These are phyloP conservation scores for Balaeniceps rex DNA, from an alignment of 2,113 vertebrate species.

Conservation along the genomic window DNA sequence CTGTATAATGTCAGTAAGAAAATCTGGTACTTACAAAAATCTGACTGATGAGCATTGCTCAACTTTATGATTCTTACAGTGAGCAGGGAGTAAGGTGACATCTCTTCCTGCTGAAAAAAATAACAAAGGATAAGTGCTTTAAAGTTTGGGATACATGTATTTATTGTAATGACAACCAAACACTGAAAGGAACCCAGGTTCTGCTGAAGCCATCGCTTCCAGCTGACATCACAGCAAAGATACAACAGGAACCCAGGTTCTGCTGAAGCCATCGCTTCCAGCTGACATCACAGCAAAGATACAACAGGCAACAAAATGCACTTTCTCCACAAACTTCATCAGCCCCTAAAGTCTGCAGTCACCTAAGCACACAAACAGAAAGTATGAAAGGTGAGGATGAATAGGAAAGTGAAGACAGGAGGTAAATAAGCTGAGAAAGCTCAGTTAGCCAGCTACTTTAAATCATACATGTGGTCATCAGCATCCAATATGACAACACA, in stretches of 20 bases:
- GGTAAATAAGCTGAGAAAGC: not conserved
- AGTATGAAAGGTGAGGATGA: not conserved
- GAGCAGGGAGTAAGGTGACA: conserved; percentile 58
- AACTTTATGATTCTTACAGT: conserved; percentile 73
- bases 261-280: not conserved
- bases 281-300: not conserved
- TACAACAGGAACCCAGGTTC: not conserved
- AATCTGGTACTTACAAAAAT: conserved; percentile 70
- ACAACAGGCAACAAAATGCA: not conserved
- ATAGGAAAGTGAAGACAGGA: not conserved
- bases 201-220: too few relatives aligned
- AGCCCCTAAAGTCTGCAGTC: not conserved
- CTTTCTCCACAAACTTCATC: not conserved
- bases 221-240: too few relatives aligned
- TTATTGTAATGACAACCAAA: not conserved
- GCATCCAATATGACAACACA: not conserved
- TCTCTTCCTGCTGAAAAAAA: conserved; percentile 43
- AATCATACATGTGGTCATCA: not conserved
- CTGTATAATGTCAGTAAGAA: not conserved
- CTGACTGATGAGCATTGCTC: conserved; percentile 57
- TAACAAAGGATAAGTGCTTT: not conserved
- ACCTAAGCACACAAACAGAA: not conserved
- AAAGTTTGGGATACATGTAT: not conserved
- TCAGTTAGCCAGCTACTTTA: not conserved
- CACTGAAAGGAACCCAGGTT: too few relatives aligned